phyloP scores from a whole-genome alignment of 2,113 vertebrate species.

The Eptesicus fuscus region DNA sequence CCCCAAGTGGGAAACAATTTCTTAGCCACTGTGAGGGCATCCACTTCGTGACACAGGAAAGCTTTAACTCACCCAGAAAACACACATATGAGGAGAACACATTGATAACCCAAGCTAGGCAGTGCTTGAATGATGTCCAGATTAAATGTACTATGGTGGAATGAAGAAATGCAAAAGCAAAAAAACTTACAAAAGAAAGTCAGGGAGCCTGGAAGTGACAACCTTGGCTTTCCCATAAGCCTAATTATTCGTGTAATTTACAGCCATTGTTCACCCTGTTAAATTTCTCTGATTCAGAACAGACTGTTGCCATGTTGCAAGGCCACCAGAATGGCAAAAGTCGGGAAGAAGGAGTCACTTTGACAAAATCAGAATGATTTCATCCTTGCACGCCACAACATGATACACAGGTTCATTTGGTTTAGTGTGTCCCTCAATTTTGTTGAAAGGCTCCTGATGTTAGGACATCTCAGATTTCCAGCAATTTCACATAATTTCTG shows the following conservation, averaged over 20 bases:
- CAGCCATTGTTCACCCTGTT: neutral
- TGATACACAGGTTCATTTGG: neutral
- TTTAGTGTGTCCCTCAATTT: neutral
- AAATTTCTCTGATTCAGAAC: neutral
- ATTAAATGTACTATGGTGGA: neutral
- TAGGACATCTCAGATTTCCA: neutral
- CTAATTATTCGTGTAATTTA: neutral
- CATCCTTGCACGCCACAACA: neutral
- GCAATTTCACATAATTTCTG: neutral
- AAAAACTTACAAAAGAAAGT: neutral
- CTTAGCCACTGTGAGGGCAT: neutral
- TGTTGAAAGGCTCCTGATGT: neutral
- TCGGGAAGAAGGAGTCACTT: neutral
- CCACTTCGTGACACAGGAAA: neutral
- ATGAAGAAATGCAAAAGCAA: neutral
- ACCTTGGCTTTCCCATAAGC: neutral
- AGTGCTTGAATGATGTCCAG: neutral
- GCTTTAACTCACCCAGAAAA: neutral
- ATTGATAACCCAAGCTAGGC: neutral
- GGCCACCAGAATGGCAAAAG: neutral
- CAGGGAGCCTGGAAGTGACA: neutral
- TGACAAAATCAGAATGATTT: neutral
- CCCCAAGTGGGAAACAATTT: neutral
- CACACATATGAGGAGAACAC: neutral
- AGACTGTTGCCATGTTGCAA: neutral